Percentiles rank a stretch among this genome's conserved stretches.
These are phyloP conservation scores for Actinia equina DNA, from an alignment of 64 coral and sea anemone genomes.

Conservation along the genomic window DNA sequence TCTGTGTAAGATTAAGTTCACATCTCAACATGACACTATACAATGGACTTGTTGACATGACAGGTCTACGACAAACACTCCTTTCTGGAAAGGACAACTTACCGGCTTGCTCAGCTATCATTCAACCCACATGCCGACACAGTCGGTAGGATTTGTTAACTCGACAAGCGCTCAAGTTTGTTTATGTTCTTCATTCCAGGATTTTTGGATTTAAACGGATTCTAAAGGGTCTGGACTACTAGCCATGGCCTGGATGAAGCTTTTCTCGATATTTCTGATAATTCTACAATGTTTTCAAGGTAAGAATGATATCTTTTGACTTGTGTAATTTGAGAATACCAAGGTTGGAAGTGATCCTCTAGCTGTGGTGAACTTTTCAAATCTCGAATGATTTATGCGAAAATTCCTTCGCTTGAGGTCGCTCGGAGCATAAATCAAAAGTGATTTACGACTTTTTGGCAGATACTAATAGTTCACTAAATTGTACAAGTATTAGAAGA, in stretches of 20 bases:
- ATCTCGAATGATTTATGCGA: constrained; percentile 27
- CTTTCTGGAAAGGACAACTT: constrained; percentile 15
- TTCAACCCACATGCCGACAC: constrained; percentile 21
- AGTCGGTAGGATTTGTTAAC: background rate
- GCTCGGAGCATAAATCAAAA: constrained; percentile 15
- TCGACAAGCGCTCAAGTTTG: background rate
- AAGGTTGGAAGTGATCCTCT: background rate
- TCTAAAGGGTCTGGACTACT: background rate
- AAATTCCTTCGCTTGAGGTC: constrained; percentile 9
- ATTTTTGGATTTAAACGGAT: constrained; percentile 4
- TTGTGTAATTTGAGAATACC: background rate
- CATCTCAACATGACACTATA: constrained; percentile 31
- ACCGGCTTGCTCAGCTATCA: background rate
- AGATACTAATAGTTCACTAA: constrained; percentile 13
- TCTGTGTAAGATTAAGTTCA: constrained; percentile 40
- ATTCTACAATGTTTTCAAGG: constrained; percentile 5
- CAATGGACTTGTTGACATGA: constrained; percentile 47
- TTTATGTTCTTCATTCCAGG: constrained; percentile 1
- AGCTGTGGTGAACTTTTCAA: background rate
- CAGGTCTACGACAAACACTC: constrained; percentile 45
- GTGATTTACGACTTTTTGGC: constrained; percentile 16
- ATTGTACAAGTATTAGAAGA: constrained; percentile 11
- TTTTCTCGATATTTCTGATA: background rate
- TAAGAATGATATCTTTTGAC: background rate
- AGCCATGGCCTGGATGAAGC: constrained; percentile 9